These are phyloP conservation scores for Graptemys geographica DNA, from an alignment of 2,797 vertebrate species.

Conservation along the genomic window DNA sequence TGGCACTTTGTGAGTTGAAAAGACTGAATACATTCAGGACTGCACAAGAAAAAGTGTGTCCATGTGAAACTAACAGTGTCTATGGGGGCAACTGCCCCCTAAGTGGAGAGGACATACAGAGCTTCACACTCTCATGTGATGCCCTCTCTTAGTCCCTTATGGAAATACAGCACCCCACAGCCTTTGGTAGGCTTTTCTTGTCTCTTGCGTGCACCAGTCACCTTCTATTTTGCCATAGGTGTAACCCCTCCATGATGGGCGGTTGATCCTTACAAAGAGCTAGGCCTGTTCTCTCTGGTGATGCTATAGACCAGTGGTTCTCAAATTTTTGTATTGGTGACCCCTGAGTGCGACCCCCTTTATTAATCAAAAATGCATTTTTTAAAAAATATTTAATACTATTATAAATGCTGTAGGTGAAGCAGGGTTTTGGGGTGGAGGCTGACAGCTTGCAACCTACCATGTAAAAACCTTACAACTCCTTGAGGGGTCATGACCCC, in stretches of 20 bases:
- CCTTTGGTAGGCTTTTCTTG: not conserved
- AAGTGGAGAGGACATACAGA: not conserved
- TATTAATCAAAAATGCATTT: no score
- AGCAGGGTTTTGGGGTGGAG: no score
- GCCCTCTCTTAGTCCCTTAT: not conserved
- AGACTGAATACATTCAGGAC: not conserved
- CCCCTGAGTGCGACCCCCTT: no score
- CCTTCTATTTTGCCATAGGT: not conserved
- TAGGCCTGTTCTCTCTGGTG: not conserved
- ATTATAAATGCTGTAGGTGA: no score
- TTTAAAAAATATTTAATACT: no score
- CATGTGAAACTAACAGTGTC: not conserved
- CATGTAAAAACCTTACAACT: no score
- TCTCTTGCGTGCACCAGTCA: not conserved
- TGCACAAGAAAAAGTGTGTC: accelerated
- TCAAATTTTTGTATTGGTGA: no score
- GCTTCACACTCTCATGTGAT: not conserved
- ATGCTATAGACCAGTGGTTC: not conserved
- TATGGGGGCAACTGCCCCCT: not conserved
- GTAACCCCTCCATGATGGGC: not conserved
- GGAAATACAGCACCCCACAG: not conserved
- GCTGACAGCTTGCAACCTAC: no score
- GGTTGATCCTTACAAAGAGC: accelerated
- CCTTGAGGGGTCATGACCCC: no score
- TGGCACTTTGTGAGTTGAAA: not conserved